phyloP scores from a whole-genome alignment of 2,888 invertebrate genomes.

The Oxyscelio sp. region DNA sequence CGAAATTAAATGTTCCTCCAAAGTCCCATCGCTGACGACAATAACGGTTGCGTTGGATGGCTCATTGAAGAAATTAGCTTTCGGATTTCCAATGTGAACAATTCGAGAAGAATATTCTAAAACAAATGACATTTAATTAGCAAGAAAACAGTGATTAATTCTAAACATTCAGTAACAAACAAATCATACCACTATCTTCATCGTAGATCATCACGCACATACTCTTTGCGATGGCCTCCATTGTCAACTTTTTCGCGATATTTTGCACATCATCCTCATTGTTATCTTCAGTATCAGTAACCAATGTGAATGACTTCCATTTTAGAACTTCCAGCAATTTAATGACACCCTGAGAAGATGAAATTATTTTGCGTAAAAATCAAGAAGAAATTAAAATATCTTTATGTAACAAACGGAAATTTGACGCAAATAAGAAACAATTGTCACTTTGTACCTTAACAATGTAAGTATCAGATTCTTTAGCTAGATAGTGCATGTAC shows the following conservation, averaged over 20 bases:
- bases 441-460: slow-evolving; percentile 79
- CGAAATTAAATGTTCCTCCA: slow-evolving; percentile 80
- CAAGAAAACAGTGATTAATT: too few species aligned
- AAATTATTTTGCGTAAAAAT: slow-evolving; percentile 12
- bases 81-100: slow-evolving; percentile 84
- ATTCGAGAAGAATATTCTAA: slow-evolving; percentile 82
- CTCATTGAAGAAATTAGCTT: slow-evolving; percentile 78
- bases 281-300: slow-evolving; percentile 80
- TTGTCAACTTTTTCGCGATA: slow-evolving; percentile 84
- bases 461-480: slow-evolving; percentile 83
- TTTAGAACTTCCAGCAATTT: slow-evolving; percentile 82
- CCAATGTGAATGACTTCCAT: slow-evolving; percentile 86
- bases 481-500: slow-evolving; percentile 82
- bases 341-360: slow-evolving; percentile 81
- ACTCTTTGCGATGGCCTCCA: slow-evolving; percentile 80
- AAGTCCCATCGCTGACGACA: slow-evolving; percentile 83
- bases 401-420: slow-evolving; percentile 23
- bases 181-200: slow-evolving; percentile 80
- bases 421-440: slow-evolving; percentile 37
- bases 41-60: slow-evolving; percentile 82
- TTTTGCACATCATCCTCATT: slow-evolving; percentile 83
- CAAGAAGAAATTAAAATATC: too few species aligned
- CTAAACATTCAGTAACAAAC: too few species aligned
- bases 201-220: slow-evolving; percentile 83
- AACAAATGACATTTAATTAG: too few species aligned